Evolutionary conservation across 2,113 vertebrate species (phyloP).

Genomic region (Naja naja): DNA sequence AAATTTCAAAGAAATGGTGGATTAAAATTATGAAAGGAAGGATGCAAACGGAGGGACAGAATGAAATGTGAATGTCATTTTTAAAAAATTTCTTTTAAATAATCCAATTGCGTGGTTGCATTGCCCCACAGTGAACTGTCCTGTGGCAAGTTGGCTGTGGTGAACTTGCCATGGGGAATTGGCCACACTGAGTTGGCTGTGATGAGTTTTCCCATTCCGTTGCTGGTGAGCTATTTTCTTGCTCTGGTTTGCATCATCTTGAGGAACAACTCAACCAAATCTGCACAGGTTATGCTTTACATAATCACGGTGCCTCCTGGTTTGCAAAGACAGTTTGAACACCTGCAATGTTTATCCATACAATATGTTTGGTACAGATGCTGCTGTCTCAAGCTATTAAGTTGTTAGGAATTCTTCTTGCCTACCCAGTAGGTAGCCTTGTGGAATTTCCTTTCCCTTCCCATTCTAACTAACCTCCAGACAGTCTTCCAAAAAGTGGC

Average conservation of each 20-base stretch:
- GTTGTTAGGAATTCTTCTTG: conserved; percentile 47
- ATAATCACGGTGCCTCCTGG: conserved; percentile 55
- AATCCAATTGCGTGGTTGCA: no score
- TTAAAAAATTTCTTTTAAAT: no score
- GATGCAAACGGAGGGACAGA: no score
- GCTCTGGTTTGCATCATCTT: neutral
- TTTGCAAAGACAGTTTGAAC: conserved; percentile 57
- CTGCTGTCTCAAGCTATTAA: conserved; percentile 60
- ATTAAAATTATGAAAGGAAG: no score
- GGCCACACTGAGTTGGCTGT: no score
- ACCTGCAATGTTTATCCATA: conserved; percentile 63
- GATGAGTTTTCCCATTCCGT: neutral
- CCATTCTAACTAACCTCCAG: conserved; percentile 5
- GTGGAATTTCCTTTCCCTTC: conserved; percentile 9
- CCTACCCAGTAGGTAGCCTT: conserved; percentile 35
- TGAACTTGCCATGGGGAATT: no score
- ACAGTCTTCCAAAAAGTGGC: neutral
- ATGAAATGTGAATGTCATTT: no score
- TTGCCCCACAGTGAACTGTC: no score
- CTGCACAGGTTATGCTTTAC: conserved; percentile 60
- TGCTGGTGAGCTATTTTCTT: conserved; percentile 17
- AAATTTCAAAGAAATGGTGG: no score
- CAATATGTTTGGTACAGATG: conserved; percentile 67
- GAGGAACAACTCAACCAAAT: conserved; percentile 51
- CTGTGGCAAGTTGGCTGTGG: no score